Percentiles rank a stretch among this genome's conserved stretches.
These are phyloP conservation scores for Hirtodrosophila confusa DNA, from an alignment of 2,888 invertebrate species.

Conservation along the genomic window DNA sequence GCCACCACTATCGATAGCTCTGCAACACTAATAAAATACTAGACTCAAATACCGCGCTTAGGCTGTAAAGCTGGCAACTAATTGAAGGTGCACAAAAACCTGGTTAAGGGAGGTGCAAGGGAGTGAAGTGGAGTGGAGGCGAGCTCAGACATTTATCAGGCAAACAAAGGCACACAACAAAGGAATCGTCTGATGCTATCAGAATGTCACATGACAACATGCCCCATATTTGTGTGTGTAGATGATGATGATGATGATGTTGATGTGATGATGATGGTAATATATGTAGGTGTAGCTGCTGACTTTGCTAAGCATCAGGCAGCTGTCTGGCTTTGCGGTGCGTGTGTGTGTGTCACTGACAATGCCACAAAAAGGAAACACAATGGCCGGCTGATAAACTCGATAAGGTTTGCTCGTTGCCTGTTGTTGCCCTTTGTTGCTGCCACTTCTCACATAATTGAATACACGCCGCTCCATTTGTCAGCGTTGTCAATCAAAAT, in stretches of 20 bases:
- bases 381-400: slow-evolving; percentile 65
- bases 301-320: not conserved
- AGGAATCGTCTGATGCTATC: slow-evolving; percentile 36
- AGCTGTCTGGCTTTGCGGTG: slow-evolving; percentile 28
- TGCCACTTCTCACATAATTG: slow-evolving; percentile 55
- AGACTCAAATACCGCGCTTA: too few species aligned
- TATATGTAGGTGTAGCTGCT: slow-evolving; percentile 5
- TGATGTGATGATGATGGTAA: slow-evolving; percentile 26
- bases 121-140: too few species aligned
- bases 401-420: slow-evolving; percentile 48
- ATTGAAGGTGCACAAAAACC: slow-evolving; percentile 34
- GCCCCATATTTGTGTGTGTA: slow-evolving; percentile 41
- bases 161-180: slow-evolving; percentile 39
- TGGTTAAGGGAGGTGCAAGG: slow-evolving; percentile 6
- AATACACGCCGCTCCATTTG: slow-evolving; percentile 70
- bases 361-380: slow-evolving; percentile 57
- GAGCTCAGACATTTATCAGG: slow-evolving; percentile 41
- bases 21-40: too few species aligned
- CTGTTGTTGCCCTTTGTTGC: slow-evolving; percentile 46
- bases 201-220: slow-evolving; percentile 56
- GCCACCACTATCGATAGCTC: too few species aligned
- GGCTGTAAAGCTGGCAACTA: slow-evolving; percentile 35
- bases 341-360: slow-evolving; percentile 40
- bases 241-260: slow-evolving; percentile 40
- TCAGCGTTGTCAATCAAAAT: slow-evolving; percentile 73